These are phyloP conservation scores for Clarias gariepinus DNA, from an alignment of 2,113 vertebrate genomes.

Conservation along the genomic window DNA sequence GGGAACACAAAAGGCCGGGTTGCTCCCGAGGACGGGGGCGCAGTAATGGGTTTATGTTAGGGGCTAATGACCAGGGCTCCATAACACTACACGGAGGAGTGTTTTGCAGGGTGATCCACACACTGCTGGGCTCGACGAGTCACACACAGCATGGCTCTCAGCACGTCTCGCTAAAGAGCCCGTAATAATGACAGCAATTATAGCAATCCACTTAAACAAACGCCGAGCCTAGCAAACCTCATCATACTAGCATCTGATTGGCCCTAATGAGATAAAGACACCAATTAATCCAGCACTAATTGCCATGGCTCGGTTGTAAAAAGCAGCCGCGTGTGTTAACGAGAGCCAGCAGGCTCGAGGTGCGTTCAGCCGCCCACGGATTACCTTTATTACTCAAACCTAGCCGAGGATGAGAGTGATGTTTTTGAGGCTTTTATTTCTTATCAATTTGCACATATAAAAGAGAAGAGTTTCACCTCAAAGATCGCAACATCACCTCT, in stretches of 20 bases:
- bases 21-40: conserved; percentile 13
- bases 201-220: conserved; percentile 99
- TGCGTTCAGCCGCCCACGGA: conserved; percentile 75
- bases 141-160: conserved; percentile 60
- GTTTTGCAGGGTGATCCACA: conserved; percentile 79
- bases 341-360: conserved; percentile 76
- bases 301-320: conserved; percentile 91
- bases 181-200: conserved; percentile 98
- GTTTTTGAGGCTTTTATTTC: conserved; percentile 7
- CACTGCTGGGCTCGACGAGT: conserved; percentile 93
- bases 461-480: background rate
- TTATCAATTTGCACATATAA: background rate
- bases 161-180: conserved; percentile 95
- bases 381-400: conserved; percentile 59
- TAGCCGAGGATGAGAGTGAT: conserved; percentile 21
- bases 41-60: conserved; percentile 66
- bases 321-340: conserved; percentile 94
- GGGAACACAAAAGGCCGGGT: conserved; percentile 60
- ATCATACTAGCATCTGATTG: conserved; percentile 99
- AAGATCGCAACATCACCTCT: no score
- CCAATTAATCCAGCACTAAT: conserved; percentile 99
- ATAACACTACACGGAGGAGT: conserved; percentile 56
- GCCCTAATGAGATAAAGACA: conserved; percentile 99
- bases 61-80: conserved; percentile 65
- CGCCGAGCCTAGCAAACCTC: conserved; percentile 94